Evolutionary conservation across 2,888 invertebrate genomes (phyloP), one percentile per base, ranked within the genome.

Genomic region (Patella caerulea): DNA sequence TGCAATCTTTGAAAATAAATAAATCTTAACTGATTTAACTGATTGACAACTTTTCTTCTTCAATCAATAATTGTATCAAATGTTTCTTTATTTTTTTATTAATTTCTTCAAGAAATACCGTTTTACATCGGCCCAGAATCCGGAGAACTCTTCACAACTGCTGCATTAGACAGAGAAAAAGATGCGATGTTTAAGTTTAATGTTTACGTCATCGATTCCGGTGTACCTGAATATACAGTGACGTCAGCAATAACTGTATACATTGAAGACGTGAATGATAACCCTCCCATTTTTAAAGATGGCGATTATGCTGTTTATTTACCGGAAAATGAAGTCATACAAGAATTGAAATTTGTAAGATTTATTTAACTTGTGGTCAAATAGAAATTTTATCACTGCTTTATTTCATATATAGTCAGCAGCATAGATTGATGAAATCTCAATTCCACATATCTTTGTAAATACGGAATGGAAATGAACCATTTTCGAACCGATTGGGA

Each of bases 191-290:
- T 75, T 5, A 29, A 71, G 17, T 71, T 75, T 34, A 71, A 29
- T 9, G 75, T 65, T 19, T 34, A 52, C 53, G 70, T 75, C 15
- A 54, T 75, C 4, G 75, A 75, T 71, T 15, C n/a, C 17, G 75
- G 75, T 24, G 34, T 75, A 15, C 75, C 75, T 3, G n/a, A 11
- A n/a, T 75, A 75, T 34, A 75, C 55, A 3, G 55, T 70, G 17
- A 55, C 75, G 19, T 54, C 75, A 7, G 55, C 55, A 34, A 24
- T 75, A 5, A 59, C 53, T 24, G 71, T 75, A 4, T 29, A 53
- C 52, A 75, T 75, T 52, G 24, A 29, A 24, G 75, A 71, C 4
- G 71, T 75, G 55, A 75, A 75, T 53, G 75, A 75, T 71, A 70
- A 75, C 70, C 52, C 69, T n/a, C 75, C 75, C 14, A 52, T 5